phyloP scores from a whole-genome alignment of 2,113 vertebrate species.

The Heptranchias perlo region DNA sequence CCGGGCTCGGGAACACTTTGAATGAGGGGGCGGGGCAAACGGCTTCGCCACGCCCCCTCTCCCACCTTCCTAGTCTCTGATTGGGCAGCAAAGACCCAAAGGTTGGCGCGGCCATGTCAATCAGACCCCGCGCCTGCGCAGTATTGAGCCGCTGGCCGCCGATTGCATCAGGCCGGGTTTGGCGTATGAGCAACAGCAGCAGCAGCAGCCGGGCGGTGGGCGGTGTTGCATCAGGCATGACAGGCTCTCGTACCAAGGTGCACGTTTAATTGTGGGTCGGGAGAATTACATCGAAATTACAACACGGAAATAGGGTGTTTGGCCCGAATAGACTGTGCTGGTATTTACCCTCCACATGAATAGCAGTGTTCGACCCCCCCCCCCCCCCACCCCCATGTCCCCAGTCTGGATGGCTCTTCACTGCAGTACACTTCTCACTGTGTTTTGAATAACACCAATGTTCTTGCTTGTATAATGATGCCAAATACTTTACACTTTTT shows the following conservation, averaged over 20 bases:
- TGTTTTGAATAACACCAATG: too few relatives aligned
- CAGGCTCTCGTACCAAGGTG: too few relatives aligned
- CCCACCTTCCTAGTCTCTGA: background rate
- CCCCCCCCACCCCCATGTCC: too few relatives aligned
- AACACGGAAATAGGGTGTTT: background rate
- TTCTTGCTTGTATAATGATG: too few relatives aligned
- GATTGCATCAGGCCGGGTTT: conserved; percentile 15
- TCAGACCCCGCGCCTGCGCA: background rate
- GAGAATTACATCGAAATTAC: background rate
- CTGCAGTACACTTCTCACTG: background rate
- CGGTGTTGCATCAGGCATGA: background rate
- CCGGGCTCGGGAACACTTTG: too few relatives aligned
- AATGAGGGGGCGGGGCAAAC: too few relatives aligned
- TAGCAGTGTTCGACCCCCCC: background rate
- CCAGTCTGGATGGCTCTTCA: background rate
- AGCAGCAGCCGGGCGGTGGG: too few relatives aligned
- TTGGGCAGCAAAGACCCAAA: background rate
- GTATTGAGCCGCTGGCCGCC: background rate
- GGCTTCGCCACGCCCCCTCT: background rate
- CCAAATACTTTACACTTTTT: too few relatives aligned
- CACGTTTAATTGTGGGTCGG: background rate
- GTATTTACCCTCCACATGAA: background rate
- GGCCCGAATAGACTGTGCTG: background rate
- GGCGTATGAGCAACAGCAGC: too few relatives aligned
- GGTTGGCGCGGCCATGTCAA: background rate